These are phyloP conservation scores for Crematogaster levior DNA, from an alignment of 2,888 invertebrate species.

Conservation along the genomic window DNA sequence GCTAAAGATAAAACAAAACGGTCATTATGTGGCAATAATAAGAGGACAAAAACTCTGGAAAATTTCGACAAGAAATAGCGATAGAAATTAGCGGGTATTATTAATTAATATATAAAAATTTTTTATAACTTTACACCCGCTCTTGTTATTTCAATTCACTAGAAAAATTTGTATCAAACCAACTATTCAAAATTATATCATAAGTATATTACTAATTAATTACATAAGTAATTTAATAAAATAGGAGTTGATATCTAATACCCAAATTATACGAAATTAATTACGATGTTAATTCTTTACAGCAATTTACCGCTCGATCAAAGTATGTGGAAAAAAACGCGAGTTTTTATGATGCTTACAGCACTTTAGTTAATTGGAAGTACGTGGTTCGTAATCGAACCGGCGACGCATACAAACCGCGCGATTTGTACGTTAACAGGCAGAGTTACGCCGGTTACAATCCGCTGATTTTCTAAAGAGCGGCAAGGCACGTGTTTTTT, in stretches of 20 bases:
- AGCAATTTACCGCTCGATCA: background rate
- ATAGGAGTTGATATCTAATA: background rate
- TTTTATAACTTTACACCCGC: background rate
- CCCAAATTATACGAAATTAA: background rate
- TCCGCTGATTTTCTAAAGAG: slow-evolving; percentile 50
- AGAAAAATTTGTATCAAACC: no score
- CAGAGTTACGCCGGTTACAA: slow-evolving; percentile 2
- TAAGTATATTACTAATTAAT: no score
- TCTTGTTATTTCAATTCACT: background rate
- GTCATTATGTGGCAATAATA: background rate
- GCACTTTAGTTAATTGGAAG: slow-evolving; percentile 22
- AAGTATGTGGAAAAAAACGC: background rate
- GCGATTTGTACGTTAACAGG: background rate
- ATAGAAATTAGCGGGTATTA: background rate
- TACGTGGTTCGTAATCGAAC: background rate
- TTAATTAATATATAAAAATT: background rate
- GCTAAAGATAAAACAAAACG: slow-evolving; percentile 1
- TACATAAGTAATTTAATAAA: background rate
- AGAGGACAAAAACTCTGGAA: background rate
- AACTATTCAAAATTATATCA: no score
- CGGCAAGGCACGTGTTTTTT: slow-evolving; percentile 9
- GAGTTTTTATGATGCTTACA: background rate
- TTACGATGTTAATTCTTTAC: background rate
- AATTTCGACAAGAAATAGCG: background rate
- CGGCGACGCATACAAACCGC: background rate